A percentile compares a stretch with the other conserved stretches of the same genome.
Conservation (phyloP, 23 tunicate genomes). For the Halocynthia roretzi region DNA sequence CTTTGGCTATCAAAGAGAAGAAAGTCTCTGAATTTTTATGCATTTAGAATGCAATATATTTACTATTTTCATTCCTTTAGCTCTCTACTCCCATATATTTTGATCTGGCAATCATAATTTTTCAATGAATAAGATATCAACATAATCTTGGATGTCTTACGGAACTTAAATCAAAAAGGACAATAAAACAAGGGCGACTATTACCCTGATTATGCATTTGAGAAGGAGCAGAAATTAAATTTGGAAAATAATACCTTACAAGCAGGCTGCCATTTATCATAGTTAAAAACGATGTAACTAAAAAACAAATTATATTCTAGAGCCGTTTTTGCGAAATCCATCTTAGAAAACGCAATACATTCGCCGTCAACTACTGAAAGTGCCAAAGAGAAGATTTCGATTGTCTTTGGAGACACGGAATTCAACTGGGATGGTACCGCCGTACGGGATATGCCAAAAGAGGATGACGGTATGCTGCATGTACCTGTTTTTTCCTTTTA, state of each 20-base stretch:
- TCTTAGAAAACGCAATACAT: constrained; percentile 85
- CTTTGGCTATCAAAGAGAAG: no score
- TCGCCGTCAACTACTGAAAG: constrained; percentile 53
- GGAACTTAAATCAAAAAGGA: not conserved
- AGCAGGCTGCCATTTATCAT: not conserved
- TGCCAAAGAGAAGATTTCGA: constrained; percentile 60
- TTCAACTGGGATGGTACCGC: constrained; percentile 92
- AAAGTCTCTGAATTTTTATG: no score
- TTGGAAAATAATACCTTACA: no score
- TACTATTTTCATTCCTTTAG: no score
- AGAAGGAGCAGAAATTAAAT: no score
- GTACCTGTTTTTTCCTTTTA: not conserved
- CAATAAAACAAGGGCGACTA: no score
- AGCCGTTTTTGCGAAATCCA: constrained; percentile 75
- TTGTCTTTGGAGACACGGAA: constrained; percentile 66
- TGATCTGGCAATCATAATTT: not conserved
- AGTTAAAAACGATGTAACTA: not conserved
- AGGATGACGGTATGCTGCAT: constrained; percentile 5
- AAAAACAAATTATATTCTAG: constrained; percentile 25
- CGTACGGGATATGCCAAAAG: constrained; percentile 9
- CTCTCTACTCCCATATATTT: no score
- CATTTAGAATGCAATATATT: no score
- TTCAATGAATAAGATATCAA: no score
- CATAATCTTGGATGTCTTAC: no score
- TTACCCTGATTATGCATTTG: no score